Conservation (phyloP, 1,140 invertebrate species). For the Drusus annulatus region DNA sequence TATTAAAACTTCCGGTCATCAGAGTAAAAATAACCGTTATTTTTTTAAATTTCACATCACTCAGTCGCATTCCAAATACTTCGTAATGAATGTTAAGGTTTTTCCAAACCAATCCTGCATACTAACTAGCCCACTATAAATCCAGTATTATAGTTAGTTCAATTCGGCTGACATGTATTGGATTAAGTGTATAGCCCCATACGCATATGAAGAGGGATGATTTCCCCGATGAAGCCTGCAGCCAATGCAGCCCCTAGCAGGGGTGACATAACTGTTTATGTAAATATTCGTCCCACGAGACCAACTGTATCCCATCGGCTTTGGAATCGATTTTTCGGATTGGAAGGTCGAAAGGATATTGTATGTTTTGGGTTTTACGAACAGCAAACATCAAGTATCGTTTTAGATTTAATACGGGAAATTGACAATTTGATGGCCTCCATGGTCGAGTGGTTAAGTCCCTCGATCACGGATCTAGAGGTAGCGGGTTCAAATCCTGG, state of each 20-base stretch:
- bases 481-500: too few relatives aligned
- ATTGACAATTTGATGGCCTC: too few relatives aligned
- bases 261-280: conserved; percentile 28
- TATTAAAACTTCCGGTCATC: too few relatives aligned
- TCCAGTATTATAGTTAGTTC: not conserved
- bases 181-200: not conserved
- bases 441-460: too few relatives aligned
- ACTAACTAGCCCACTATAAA: not conserved
- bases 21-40: too few relatives aligned
- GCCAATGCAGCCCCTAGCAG: not conserved
- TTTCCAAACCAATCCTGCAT: not conserved
- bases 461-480: too few relatives aligned
- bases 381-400: not conserved
- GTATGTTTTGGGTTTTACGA: not conserved
- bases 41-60: too few relatives aligned
- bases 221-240: not conserved
- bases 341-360: not conserved
- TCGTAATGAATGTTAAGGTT: not conserved
- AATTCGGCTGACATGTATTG: not conserved
- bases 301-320: not conserved
- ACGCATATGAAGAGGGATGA: not conserved
- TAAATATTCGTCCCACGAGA: conserved; percentile 13
- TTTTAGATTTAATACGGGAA: not conserved
- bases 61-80: too few relatives aligned
- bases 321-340: not conserved